Evolutionary conservation across 2,888 invertebrate genomes (phyloP), one percentile per base, ranked within the genome.

Genomic region (Sinotaia quadrata): DNA sequence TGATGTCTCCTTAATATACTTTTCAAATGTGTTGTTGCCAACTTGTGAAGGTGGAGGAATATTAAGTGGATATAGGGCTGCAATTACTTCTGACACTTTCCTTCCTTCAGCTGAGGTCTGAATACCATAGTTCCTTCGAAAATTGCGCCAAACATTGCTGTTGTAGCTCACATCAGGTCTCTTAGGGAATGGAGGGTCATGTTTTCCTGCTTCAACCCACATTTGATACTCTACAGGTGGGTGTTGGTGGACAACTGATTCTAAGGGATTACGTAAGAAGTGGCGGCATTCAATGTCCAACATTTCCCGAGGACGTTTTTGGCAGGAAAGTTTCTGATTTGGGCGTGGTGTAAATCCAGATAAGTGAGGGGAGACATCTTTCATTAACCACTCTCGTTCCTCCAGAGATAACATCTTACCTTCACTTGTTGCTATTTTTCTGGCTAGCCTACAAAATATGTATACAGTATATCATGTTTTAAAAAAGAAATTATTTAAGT

Each of bases 191-290:
- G 86, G 84, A 0, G 84, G 76, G 2, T 75, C 72, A 71, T 84
- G 80, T 76, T 87, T 87, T 0, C 87, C 87, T n/a, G 87, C 87
- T 66, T 88, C 87, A 59, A 84, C 65, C 87, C 87, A 88, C 34
- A 88, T 74, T 73, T 81, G 79, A 63, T 84, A 84, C 61, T 83
- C 80, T n/a, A 83, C 65, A 7, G 77, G 75, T 18, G 81, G 78
- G 41, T 81, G 77, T 12, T 81, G 81, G 69, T 81, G 77, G 1
- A 79, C 76, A 68, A 79, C 78, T 27, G 75, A 77, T 5, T 81
- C 72, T 15, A 77, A 75, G 2, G 72, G 71, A n/a, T 81, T 79
- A 21, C 86, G 76, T 37, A 87, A 75, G 58, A 83, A 82, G 72
- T 87, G 86, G 37, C 77, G 79, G 68, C 87, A 86, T 66, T 87